Evolutionary conservation across 2,113 vertebrate species (phyloP).

Genomic region (Egretta garzetta): DNA sequence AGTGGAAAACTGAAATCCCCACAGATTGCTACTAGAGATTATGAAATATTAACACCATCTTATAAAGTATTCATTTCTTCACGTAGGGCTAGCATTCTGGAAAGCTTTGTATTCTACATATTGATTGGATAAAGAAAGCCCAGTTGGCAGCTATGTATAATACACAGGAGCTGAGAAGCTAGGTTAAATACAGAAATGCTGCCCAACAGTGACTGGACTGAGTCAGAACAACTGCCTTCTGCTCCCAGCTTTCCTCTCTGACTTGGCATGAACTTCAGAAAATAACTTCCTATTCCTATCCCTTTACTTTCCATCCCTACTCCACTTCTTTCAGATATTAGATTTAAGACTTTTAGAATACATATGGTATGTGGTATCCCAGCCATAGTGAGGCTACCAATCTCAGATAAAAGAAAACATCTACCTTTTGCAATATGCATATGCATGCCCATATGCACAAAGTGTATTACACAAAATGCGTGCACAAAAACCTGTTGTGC

Average conservation of each 20-base stretch:
- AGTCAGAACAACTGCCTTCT: background rate
- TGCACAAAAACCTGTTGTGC: background rate
- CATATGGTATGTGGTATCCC: background rate
- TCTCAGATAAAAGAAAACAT: background rate
- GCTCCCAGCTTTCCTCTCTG: background rate
- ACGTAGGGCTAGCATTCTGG: background rate
- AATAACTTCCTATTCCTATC: background rate
- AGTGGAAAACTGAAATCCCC: background rate
- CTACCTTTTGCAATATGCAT: background rate
- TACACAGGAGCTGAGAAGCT: background rate
- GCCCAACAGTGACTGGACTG: background rate
- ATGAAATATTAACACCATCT: background rate
- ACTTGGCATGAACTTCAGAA: background rate
- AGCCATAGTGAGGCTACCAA: background rate
- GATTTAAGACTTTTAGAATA: background rate
- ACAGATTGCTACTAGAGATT: background rate
- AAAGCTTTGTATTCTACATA: background rate
- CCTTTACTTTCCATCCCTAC: background rate
- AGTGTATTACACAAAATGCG: background rate
- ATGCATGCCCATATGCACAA: background rate
- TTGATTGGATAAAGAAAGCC: background rate
- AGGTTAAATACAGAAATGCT: background rate
- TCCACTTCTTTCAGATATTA: background rate
- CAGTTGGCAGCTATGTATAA: background rate
- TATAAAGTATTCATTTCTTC: background rate